Conservation (phyloP, 2,888 invertebrate genomes). For the Cosmia trapezina region DNA sequence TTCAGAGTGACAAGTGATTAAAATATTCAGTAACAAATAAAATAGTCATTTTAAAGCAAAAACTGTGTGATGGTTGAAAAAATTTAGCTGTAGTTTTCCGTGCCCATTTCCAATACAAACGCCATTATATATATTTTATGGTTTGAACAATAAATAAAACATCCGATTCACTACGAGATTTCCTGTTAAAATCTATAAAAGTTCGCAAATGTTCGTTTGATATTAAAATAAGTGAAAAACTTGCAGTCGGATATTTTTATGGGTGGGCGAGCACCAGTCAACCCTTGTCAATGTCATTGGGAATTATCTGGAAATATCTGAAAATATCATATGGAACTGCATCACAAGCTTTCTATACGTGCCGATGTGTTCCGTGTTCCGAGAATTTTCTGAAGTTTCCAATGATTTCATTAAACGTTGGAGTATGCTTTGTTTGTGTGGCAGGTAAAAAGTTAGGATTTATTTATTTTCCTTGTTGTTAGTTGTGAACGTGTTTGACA, state of each 20-base stretch:
- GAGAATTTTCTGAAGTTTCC: conserved; percentile 51
- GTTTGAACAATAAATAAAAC: conserved; percentile 28
- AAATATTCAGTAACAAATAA: conserved; percentile 43
- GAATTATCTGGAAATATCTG: conserved; percentile 84
- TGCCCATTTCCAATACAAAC: conserved; percentile 30
- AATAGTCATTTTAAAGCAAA: conserved; percentile 26
- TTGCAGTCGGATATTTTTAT: conserved; percentile 84
- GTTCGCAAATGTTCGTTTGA: conserved; percentile 60
- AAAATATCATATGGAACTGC: conserved; percentile 84
- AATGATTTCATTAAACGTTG: conserved; percentile 61
- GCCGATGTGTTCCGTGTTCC: conserved; percentile 52
- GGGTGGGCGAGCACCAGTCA: conserved; percentile 79
- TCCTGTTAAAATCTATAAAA: conserved; percentile 38
- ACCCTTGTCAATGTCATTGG: conserved; percentile 87
- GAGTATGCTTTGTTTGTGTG: conserved; percentile 52
- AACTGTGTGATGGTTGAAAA: conserved; percentile 12
- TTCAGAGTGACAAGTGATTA: conserved; percentile 9
- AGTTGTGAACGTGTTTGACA: conserved; percentile 42
- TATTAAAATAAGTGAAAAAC: conserved; percentile 83
- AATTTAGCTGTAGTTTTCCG: conserved; percentile 32
- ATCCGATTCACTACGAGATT: conserved; percentile 10
- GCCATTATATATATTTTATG: conserved; percentile 20
- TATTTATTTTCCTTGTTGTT: conserved; percentile 49
- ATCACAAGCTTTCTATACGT: conserved; percentile 67
- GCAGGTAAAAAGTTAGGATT: conserved; percentile 47